Base-by-base conservation (phyloP, 2,113 vertebrate species). In the Scalopus aquaticus region DNA sequence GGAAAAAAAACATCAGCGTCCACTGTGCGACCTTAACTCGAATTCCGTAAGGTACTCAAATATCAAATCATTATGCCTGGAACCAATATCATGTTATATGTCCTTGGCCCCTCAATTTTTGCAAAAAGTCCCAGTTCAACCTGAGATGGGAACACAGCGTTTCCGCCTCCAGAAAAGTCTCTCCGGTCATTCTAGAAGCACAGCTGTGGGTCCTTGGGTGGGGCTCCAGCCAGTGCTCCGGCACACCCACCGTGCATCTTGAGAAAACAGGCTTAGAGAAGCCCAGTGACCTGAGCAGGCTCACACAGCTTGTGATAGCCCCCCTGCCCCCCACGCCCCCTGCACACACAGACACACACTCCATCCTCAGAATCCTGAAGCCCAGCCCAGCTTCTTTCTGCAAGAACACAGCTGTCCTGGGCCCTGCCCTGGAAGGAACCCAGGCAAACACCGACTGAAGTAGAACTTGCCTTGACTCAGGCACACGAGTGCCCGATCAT, bases 301-400 rank as follows among this genome's bases (percentile, higher is more conserved):
- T 96, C 89, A 86, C 78, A 72, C 19, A 88, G 35, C 76, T 85
- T 76, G 28, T 19, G 51, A 76, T 30, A 91, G 87, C 30, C 30
- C 26, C 28, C n/a, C 49, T 17, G 2, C 49, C 49, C 49, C 49
- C 13, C n/a, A n/a, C n/a, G n/a, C n/a, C n/a, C n/a, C n/a, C n/a
- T n/a, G n/a, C n/a, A n/a, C n/a, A n/a, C n/a, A n/a, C n/a, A n/a
- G n/a, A n/a, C n/a, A n/a, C n/a, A n/a, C n/a, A 51, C 49, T 17
- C 67, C 35, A 28, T 49, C 67, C 60, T 22, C 20, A 6, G 19
- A 9, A 22, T 20, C 20, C 4, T 2, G 37, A 90, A 60, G 28
- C 35, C 10, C 58, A 74, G 54, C 24, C 22, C 39, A 46, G 28
- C 39, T 46, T 74, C 69, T 46, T 87, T 44, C 30, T 32, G 16